Base-by-base conservation (phyloP, 2,888 invertebrate genomes). In the Steinernema hermaphroditum region DNA sequence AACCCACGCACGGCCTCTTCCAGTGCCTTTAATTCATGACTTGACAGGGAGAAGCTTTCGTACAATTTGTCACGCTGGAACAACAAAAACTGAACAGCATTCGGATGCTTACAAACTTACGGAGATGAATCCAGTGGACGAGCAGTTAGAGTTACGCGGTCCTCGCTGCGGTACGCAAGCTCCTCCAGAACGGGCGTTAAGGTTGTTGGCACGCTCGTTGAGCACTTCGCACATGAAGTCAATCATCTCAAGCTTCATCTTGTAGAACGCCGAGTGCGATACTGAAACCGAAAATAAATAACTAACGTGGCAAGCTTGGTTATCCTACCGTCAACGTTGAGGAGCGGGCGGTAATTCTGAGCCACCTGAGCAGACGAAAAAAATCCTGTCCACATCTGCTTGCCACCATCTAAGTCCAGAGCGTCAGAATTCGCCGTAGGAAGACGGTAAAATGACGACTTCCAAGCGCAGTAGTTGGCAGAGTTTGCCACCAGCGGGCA, bases 311-410 rank as follows among this genome's bases (percentile, higher is more conserved):
- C 6, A 24, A 43, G 2, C 24, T 44, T 8, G 12, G 37, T 12
- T 37, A n/a, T 22, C 74, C 29, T 41, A 79, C 80, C 80, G 72
- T 85, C 85, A 24, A 83, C 79, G 70, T 85, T 85, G 69, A 83
- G 76, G 37, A 83, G 72, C 8, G 83, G 80, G 54, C 75, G 76
- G 62, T 77, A 81, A 70, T 78, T 79, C 71, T 73, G 72, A 9
- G 80, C 82, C 22, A 83, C 80, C 71, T 82, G 82, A 34, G 82
- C 83, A 27, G 82, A 81, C 19, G 83, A 80, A 77, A 84, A 85
- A 78, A 83, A 82, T 14, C 85, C 85, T 14, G 83, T 79, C 85
- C 85, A 85, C 77, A 85, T 78, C 72, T 85, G 82, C 74, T 84
- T 83, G 68, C 85, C 85, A 2, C 82, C 83, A 27, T 83, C 84